These are phyloP conservation scores for Ctenomys sociabilis DNA, from an alignment of 2,113 vertebrate species.

Conservation along the genomic window DNA sequence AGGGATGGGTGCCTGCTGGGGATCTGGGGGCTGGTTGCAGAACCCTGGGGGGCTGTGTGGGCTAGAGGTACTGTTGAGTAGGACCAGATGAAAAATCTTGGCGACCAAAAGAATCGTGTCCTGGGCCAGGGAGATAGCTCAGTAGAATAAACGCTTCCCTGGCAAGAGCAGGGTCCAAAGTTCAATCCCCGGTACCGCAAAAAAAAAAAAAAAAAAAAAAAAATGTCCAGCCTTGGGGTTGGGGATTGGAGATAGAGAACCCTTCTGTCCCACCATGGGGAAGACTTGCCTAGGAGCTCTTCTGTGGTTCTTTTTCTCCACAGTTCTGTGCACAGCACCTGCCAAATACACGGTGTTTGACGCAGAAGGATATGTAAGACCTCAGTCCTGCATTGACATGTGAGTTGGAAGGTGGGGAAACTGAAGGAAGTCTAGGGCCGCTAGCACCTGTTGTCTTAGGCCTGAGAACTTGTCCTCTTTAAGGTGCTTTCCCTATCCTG, in stretches of 20 bases:
- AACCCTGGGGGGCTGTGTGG: neutral
- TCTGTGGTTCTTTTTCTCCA: neutral
- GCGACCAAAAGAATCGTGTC: neutral
- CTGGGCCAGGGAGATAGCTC: too few species aligned
- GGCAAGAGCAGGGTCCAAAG: too few species aligned
- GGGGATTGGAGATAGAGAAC: neutral
- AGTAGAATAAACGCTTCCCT: too few species aligned
- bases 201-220: too few species aligned
- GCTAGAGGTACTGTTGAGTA: neutral
- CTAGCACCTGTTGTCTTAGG: neutral
- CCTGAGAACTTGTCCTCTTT: neutral
- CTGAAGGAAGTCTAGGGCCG: neutral
- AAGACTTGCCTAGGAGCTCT: neutral
- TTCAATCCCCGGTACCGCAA: too few species aligned
- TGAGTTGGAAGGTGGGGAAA: conserved; percentile 73
- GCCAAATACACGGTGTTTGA: conserved; percentile 84
- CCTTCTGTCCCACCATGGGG: neutral
- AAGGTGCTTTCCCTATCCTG: neutral
- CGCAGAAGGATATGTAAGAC: conserved; percentile 82
- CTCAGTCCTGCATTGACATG: conserved; percentile 86
- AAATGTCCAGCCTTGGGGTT: neutral
- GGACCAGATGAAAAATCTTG: neutral
- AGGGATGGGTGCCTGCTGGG: neutral
- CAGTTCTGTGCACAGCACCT: conserved; percentile 84
- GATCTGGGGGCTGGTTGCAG: neutral